phyloP scores from a whole-genome alignment of 2,888 invertebrate species.

The Terebella lapidaria region DNA sequence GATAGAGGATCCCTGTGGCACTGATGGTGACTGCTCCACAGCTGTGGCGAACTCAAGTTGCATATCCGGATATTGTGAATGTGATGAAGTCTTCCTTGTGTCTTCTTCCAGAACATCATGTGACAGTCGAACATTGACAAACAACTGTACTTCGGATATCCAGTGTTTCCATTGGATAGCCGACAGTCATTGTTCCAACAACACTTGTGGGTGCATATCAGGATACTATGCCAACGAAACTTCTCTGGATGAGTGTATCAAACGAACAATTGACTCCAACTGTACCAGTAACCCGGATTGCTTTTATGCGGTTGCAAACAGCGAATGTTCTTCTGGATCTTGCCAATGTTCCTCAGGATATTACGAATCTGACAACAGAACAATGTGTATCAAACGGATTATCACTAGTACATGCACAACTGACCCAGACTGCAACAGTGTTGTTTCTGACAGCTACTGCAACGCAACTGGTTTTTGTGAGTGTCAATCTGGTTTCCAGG shows the following conservation, averaged over 20 bases:
- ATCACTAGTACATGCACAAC: background rate
- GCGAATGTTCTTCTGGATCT: background rate
- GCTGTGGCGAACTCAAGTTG: background rate
- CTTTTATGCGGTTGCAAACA: background rate
- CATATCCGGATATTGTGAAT: background rate
- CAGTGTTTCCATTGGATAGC: background rate
- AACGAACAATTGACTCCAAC: background rate
- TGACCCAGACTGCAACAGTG: background rate
- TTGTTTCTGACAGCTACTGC: background rate
- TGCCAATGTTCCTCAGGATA: background rate
- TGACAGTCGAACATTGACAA: background rate
- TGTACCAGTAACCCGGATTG: background rate
- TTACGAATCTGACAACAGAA: background rate
- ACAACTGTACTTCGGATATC: background rate
- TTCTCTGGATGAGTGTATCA: background rate
- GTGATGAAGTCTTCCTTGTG: background rate
- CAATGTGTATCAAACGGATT: background rate
- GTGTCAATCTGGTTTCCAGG: background rate
- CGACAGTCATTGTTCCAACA: background rate
- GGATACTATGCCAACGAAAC: background rate
- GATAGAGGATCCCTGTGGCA: background rate
- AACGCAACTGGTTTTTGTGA: background rate
- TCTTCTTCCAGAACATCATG: background rate
- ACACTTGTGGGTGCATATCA: background rate
- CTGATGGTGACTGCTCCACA: background rate